Evolutionary conservation across 2,888 invertebrate genomes (phyloP).

Genomic region (Epinotia bilunana): DNA sequence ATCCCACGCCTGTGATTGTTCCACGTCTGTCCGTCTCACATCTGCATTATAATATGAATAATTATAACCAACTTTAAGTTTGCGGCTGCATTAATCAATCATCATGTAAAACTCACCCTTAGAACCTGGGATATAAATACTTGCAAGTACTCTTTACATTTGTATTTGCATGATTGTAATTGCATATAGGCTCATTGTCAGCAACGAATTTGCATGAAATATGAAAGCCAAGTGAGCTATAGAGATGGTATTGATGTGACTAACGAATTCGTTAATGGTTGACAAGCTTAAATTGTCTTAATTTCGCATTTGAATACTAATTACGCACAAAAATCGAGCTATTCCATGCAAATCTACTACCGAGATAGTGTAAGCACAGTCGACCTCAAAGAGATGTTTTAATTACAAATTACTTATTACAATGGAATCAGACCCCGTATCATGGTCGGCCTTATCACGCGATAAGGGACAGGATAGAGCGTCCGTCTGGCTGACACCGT

Average conservation of each 20-base stretch:
- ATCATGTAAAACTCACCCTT: constrained; percentile 49
- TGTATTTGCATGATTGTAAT: constrained; percentile 59
- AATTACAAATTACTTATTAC: too few species aligned
- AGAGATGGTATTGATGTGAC: constrained; percentile 64
- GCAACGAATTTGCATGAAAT: constrained; percentile 80
- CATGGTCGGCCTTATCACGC: too few species aligned
- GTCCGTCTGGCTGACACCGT: too few species aligned
- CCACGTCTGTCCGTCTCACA: constrained; percentile 72
- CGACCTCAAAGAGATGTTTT: too few species aligned
- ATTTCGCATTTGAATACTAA: constrained; percentile 31
- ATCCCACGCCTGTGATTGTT: constrained; percentile 82
- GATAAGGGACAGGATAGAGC: too few species aligned
- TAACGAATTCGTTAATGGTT: constrained; percentile 54
- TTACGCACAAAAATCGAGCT: background rate
- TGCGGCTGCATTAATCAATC: background rate
- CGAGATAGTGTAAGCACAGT: too few species aligned
- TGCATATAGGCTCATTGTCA: constrained; percentile 76
- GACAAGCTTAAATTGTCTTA: constrained; percentile 25
- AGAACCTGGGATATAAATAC: constrained; percentile 41
- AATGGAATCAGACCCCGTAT: too few species aligned
- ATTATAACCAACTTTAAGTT: constrained; percentile 37
- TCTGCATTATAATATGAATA: constrained; percentile 72
- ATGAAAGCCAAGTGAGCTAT: constrained; percentile 74
- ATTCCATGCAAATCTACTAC: background rate
- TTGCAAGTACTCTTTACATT: constrained; percentile 10